Evolutionary conservation across 2,797 vertebrate genomes (phyloP), one percentile per base, ranked within the genome.

Genomic region (Falco berigora): DNA sequence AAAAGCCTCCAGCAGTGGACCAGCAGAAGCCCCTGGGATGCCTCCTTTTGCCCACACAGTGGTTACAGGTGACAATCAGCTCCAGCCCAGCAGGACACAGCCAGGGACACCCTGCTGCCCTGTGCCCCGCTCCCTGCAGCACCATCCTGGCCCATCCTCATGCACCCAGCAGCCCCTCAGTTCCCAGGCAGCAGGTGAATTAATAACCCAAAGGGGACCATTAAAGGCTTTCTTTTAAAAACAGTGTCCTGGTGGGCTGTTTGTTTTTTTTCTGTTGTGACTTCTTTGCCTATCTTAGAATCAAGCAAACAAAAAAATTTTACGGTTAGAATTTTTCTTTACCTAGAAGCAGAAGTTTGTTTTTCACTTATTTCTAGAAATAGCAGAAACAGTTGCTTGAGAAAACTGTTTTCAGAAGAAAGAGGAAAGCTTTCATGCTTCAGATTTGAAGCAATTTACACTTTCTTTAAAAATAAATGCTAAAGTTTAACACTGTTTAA

Each of bases 71-170:
- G 22, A 22, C 2, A 14, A 53, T 4, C 42, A 17, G 15, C 28
- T 14, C n/a, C 7, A 23, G 21, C 47, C 32, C 2, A 1, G 12
- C 15, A 34, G 44, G 36, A 59, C 19, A 1, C 5, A 0, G 61
- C 14, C 32, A 6, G 38, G 49, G 38, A 36, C n/a, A 15, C 40
- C 40, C 40, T 38, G 38, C 38, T 38, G 38, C 38, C 38, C 38
- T 11, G 38, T 38, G 38, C 38, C 10, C 38, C 4, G 0, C 42
- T 13, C 52, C 14, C 23, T 27, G 50, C 20, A 0, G 3, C 36
- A 20, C 19, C 58, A 30, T 22, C 11, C 38, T 5, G 24, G 21
- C 38, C 59, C 4, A 32, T 19, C 42, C 7, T 46, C 4, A 34
- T 14, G 8, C 36, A 27, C 32, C 38, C 14, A 8, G 7, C 2